Percentiles rank a stretch among this genome's conserved stretches.
phyloP scores from a whole-genome alignment of 2,113 vertebrate species.

The Ariopsis seemanni region DNA sequence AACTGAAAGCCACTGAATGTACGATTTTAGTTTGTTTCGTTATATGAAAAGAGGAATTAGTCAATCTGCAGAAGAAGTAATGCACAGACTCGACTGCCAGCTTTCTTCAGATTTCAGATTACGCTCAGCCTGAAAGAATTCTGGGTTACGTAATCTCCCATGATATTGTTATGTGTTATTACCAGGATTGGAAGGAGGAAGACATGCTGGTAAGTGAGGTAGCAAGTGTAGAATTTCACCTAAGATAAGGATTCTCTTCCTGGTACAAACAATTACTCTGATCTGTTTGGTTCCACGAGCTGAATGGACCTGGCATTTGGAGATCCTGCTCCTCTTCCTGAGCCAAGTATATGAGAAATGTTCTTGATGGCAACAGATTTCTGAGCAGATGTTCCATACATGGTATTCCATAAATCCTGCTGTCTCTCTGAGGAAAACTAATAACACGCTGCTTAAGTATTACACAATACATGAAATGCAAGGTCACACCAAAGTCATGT shows the following conservation, averaged over 20 bases:
- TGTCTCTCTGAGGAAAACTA: constrained; percentile 27
- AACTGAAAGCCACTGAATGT: not conserved
- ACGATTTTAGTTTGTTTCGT: not conserved
- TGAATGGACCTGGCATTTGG: constrained; percentile 9
- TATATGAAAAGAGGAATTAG: not conserved
- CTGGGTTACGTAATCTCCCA: not conserved
- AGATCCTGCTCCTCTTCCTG: not conserved
- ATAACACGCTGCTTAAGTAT: not conserved
- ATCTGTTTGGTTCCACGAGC: not conserved
- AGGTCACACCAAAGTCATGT: constrained; percentile 13
- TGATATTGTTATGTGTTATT: not conserved
- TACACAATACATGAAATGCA: not conserved
- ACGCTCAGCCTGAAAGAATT: not conserved
- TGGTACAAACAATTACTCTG: constrained; percentile 6
- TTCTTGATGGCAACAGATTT: constrained; percentile 17
- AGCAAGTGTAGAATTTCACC: not conserved
- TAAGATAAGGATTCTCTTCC: constrained; percentile 7
- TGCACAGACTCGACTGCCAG: not conserved
- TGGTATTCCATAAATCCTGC: constrained; percentile 22
- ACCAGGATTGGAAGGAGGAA: constrained; percentile 5
- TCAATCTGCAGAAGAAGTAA: not conserved
- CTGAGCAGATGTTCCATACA: constrained; percentile 32
- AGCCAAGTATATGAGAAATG: not conserved
- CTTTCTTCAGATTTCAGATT: not conserved
- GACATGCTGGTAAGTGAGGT: constrained; percentile 6